Percentiles rank a stretch among this genome's conserved stretches.
Evolutionary conservation across 2,888 invertebrate genomes (phyloP).

Genomic region (Andricus curvator): DNA sequence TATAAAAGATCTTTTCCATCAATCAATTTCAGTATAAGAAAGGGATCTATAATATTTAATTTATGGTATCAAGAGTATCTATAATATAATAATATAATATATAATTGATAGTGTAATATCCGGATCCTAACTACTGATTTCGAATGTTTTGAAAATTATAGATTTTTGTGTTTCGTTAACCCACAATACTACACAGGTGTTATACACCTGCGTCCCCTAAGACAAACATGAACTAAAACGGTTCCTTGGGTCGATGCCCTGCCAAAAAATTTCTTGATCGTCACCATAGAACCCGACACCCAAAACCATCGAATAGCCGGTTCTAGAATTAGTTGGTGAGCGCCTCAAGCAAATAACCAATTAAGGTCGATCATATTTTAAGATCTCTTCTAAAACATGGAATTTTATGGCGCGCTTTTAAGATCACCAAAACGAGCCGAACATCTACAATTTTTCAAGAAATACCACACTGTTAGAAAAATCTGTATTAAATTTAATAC

Average conservation of each 20-base stretch:
- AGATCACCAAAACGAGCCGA: too few relatives aligned
- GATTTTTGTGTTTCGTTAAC: neutral
- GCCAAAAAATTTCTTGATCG: conserved; percentile 59
- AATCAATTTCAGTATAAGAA: too few relatives aligned
- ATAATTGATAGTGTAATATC: too few relatives aligned
- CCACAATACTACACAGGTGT: neutral
- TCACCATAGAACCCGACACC: conserved; percentile 44
- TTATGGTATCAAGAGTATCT: too few relatives aligned
- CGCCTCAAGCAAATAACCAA: neutral
- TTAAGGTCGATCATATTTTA: neutral
- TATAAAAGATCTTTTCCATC: too few relatives aligned
- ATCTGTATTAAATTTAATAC: too few relatives aligned
- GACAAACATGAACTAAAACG: conserved; percentile 51
- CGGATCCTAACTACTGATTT: too few relatives aligned
- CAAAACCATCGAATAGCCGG: conserved; percentile 18
- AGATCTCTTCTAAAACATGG: neutral
- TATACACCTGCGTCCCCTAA: neutral
- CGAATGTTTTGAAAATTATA: too few relatives aligned
- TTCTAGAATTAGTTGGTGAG: neutral
- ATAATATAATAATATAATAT: too few relatives aligned
- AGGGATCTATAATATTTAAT: too few relatives aligned
- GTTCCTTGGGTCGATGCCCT: conserved; percentile 67
- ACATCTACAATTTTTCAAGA: too few relatives aligned
- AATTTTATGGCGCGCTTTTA: neutral
- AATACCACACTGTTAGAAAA: too few relatives aligned